These are phyloP conservation scores for Labia minor DNA, from an alignment of 2,888 invertebrate genomes.

Conservation along the genomic window DNA sequence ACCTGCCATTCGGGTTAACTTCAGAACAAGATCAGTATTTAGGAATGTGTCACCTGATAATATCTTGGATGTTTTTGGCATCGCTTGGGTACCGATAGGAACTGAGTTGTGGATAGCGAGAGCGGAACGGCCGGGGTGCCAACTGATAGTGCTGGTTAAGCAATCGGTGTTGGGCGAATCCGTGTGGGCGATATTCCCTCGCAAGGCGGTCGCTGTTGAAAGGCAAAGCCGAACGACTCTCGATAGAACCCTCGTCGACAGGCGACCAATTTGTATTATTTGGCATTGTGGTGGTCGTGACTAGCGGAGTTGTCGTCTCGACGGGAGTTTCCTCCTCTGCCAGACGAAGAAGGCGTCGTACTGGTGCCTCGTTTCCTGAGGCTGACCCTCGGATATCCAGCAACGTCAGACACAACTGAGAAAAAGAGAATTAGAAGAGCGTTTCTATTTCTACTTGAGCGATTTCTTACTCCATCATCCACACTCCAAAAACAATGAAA, in stretches of 20 bases:
- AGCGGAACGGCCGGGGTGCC: slow-evolving; percentile 18
- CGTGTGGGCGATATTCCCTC: background rate
- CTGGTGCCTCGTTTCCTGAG: too few species aligned
- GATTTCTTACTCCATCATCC: too few species aligned
- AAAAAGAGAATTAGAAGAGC: too few species aligned
- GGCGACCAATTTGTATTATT: too few species aligned
- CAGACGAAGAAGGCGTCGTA: too few species aligned
- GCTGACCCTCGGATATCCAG: too few species aligned
- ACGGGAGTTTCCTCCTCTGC: too few species aligned
- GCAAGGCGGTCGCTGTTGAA: background rate
- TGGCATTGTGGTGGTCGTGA: too few species aligned
- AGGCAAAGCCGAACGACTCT: background rate
- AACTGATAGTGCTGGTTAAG: background rate
- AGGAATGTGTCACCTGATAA: slow-evolving; percentile 34
- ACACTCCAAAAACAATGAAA: too few species aligned
- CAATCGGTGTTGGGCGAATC: background rate
- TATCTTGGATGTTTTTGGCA: slow-evolving; percentile 36
- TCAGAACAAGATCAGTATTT: slow-evolving; percentile 25
- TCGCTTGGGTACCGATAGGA: slow-evolving; percentile 35
- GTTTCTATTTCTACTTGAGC: too few species aligned
- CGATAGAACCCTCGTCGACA: background rate
- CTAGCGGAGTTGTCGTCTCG: too few species aligned
- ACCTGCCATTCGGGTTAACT: slow-evolving; percentile 19
- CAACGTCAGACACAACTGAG: too few species aligned
- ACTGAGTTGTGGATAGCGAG: slow-evolving; percentile 34